These are phyloP conservation scores for Lampris megalopsis DNA, from an alignment of 2,113 vertebrate genomes.

Conservation along the genomic window DNA sequence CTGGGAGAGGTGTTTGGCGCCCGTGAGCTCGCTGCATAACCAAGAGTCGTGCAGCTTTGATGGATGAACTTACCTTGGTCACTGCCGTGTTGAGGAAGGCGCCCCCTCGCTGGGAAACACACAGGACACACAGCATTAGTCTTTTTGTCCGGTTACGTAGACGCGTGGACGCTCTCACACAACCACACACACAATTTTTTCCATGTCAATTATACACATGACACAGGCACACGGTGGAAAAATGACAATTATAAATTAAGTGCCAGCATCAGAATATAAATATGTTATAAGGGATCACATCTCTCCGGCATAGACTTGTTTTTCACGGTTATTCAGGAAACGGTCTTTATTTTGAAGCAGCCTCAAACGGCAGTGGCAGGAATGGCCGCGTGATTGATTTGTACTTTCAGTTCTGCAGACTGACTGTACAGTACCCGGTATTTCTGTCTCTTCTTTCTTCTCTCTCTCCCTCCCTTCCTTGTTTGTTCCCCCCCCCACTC, in stretches of 20 bases:
- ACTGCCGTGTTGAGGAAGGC: conserved; percentile 93
- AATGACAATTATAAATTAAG: no score
- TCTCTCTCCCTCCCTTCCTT: conserved; percentile 30
- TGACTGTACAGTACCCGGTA: conserved; percentile 54
- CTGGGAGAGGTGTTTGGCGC: not conserved
- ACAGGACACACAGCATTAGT: conserved; percentile 46
- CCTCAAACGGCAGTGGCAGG: conserved; percentile 39
- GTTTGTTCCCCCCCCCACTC: conserved; percentile 30
- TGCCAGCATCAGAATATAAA: no score
- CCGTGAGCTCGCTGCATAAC: not conserved
- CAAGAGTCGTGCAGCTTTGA: conserved; percentile 74
- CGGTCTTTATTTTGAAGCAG: conserved; percentile 57
- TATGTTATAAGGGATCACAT: not conserved
- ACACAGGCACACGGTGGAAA: not conserved
- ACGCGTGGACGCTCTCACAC: not conserved
- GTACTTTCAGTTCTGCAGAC: conserved; percentile 60
- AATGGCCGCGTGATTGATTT: conserved; percentile 59
- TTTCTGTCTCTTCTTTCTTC: conserved; percentile 55
- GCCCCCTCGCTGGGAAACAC: conserved; percentile 87
- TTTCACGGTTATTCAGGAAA: conserved; percentile 23
- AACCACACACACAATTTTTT: not conserved
- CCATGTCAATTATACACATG: conserved; percentile 8
- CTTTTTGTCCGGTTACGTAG: conserved; percentile 16
- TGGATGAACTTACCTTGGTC: conserved; percentile 89
- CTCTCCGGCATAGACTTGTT: conserved; percentile 35